Evolutionary conservation across 92 coral and sea anemone genomes (phyloP), one percentile per base, ranked within the genome.

Genomic region (Chrysogorgia sp.): DNA sequence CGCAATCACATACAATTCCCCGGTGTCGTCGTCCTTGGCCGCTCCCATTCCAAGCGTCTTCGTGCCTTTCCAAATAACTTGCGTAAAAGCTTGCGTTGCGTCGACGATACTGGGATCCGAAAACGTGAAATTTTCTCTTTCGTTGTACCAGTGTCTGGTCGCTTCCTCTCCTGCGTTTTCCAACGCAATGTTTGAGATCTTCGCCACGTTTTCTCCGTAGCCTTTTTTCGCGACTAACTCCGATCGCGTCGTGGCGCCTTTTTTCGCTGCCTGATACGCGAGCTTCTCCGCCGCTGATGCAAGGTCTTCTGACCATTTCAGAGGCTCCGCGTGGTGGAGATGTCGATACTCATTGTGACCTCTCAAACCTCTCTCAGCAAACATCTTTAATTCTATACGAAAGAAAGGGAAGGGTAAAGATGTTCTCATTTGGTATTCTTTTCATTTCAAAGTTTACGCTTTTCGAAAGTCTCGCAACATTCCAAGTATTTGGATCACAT

Each of bases 191-290:
- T 96, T 92, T 0, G 92, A 67, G 34, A 94, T 83, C 77, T 91
- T 94, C 1, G 91, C 98, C 10, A 94, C 94, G 76, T 91, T 94
- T 63, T 94, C 98, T 21, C 98, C 98, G 34, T 82, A 81, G 14
- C 93, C 96, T 74, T 87, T 49, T 1, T 75, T 55, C 32, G 61
- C 59, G 12, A 90, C 86, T 10, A 87, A 84, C 17, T 85, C 77
- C 1, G 98, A 94, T 33, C 87, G 88, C 66, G 87, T 91, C 2
- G 92, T 86, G 29, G 40, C 60, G 29, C 98, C 98, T 41, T 82
- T 91, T 92, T 89, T 94, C 24, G 98, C 98, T 90, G 92, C 92
- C 29, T 89, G 89, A 65, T 94, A 94, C 28, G 98, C 98, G 66
- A 94, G 59, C 72, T 91, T 94, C 69, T 94, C 98, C 6, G 98